These are phyloP conservation scores for Phyto melanocephala DNA, from an alignment of 2,888 invertebrate species.

Conservation along the genomic window DNA sequence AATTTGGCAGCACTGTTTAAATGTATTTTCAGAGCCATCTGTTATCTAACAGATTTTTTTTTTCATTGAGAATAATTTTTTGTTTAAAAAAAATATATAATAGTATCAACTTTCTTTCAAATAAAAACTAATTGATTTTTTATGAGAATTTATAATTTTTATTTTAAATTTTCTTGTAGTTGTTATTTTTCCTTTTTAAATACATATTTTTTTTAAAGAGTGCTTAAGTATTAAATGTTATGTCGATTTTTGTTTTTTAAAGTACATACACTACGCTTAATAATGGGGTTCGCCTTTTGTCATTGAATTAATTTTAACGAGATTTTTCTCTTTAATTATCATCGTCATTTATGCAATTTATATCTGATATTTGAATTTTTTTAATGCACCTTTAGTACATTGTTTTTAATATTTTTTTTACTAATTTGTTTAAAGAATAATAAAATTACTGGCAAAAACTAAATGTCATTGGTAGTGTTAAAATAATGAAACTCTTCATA, in stretches of 20 bases:
- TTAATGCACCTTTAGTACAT: constrained; percentile 17
- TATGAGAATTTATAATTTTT: constrained; percentile 55
- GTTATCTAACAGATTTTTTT: not conserved
- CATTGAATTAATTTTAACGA: constrained; percentile 23
- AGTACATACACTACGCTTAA: constrained; percentile 41
- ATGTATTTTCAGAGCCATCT: not conserved
- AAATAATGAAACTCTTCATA: not conserved
- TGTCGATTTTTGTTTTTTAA: constrained; percentile 33
- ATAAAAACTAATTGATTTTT: constrained; percentile 10
- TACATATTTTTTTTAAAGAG: constrained; percentile 36
- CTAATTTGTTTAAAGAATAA: not conserved
- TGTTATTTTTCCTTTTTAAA: constrained; percentile 36
- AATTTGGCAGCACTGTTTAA: not conserved
- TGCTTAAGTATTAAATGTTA: constrained; percentile 46
- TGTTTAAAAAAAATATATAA: no score
- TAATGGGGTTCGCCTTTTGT: constrained; percentile 11
- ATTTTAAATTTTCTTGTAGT: constrained; percentile 53
- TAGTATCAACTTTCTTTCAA: not conserved
- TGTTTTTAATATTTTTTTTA: constrained; percentile 15
- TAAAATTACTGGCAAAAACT: not conserved
- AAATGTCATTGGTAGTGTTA: no score
- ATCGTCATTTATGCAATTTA: not conserved
- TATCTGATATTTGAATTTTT: not conserved
- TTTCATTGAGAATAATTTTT: not conserved
- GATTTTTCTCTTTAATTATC: constrained; percentile 6